Evolutionary conservation across 1,140 invertebrate species (phyloP), one percentile per base, ranked within the genome.

Genomic region (Rhopalosiphum maidis): DNA sequence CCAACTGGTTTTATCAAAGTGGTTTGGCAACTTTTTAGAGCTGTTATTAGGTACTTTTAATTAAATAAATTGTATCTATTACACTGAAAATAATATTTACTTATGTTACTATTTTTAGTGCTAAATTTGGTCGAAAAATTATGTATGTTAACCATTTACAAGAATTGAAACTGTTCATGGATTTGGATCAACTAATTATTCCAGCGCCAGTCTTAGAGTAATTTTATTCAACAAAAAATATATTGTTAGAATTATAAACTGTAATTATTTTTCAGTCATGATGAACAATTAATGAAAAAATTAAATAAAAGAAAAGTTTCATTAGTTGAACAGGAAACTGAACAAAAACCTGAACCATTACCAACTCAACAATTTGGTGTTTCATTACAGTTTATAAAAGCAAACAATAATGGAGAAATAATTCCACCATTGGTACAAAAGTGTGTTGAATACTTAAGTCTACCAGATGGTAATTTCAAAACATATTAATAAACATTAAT

Each of bases 1-100:
- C 99, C 99, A 83, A 99, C 99, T 25, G 98, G 97, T 95, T 99
- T 99, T 95, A 99, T 99, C 94, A 97, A 98, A 95, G 97, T 99
- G 94, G 97, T 99, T 68, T 99, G 98, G 97, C 98, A 98, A 95
- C 96, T 99, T 94, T 98, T 99, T 95, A 97, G 97, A 95, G 99
- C 99, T 25, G 97, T 98, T 48, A 99, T 99, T 93, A 97, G 97
- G 97, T 97, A 94, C 83, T 93, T 46, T 83, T 46, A 6, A 93
- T 87, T 9, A 41, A 55, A 1, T n/a, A 60, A 11, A 30, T 43
- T 30, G 0, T 46, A 21, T 46, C 25, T 77, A 93, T 48, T 18
- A 7, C 55, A 41, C 43, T 77, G 4, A 88, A 37, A 37, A 91
- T 89, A 88, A 88, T 43, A 91, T 7, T 8, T 37, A 68, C 77